phyloP scores from a whole-genome alignment of 1,140 invertebrate genomes.

The Drosophila lacertosa region DNA sequence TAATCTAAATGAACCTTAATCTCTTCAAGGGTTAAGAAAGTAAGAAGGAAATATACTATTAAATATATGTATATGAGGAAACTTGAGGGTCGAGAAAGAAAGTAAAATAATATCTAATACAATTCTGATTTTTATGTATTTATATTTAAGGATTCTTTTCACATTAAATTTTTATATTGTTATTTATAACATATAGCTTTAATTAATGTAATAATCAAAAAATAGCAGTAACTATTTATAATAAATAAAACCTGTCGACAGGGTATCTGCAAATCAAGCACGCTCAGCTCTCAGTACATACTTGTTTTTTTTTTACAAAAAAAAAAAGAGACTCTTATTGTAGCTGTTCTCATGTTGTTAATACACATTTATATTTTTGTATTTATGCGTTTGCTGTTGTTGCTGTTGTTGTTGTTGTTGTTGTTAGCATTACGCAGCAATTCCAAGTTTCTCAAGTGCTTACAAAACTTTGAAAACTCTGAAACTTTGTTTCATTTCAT shows the following conservation, averaged over 20 bases:
- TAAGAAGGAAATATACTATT: too few relatives aligned
- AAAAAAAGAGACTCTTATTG: slow-evolving; percentile 56
- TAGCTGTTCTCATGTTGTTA: slow-evolving; percentile 18
- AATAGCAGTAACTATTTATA: too few relatives aligned
- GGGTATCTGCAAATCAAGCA: slow-evolving; percentile 2
- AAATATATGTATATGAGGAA: too few relatives aligned
- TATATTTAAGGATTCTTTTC: too few relatives aligned
- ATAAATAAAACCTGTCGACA: too few relatives aligned
- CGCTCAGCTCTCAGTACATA: background rate
- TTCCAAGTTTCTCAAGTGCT: slow-evolving; percentile 72
- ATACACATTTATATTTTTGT: slow-evolving; percentile 22
- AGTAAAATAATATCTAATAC: too few relatives aligned
- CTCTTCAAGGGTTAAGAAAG: too few relatives aligned
- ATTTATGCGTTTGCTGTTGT: slow-evolving; percentile 19
- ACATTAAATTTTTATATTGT: too few relatives aligned
- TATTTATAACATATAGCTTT: too few relatives aligned
- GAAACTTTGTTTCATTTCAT: slow-evolving; percentile 67
- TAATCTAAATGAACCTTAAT: background rate
- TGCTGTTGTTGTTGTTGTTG: slow-evolving; percentile 31
- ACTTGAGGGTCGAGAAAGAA: too few relatives aligned
- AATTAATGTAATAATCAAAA: too few relatives aligned
- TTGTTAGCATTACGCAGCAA: slow-evolving; percentile 68
- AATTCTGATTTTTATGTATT: too few relatives aligned
- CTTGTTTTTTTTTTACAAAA: slow-evolving; percentile 18
- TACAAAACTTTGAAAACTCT: slow-evolving; percentile 51